Conservation (phyloP, 2,113 vertebrate genomes). For the Nanorana parkeri region DNA sequence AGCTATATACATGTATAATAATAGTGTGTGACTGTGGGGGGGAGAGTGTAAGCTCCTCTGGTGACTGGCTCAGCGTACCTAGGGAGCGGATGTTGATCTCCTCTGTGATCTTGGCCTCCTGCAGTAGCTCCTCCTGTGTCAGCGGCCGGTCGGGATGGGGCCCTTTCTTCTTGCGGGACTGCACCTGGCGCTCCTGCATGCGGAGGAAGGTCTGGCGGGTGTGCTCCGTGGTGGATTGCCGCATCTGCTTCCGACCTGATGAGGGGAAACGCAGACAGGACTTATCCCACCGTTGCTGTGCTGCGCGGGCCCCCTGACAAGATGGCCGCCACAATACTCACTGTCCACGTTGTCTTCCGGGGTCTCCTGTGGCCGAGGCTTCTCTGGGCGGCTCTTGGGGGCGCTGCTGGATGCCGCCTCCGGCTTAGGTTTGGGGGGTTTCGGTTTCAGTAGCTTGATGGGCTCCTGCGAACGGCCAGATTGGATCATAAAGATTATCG, state of each 20-base stretch:
- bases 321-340: slow-evolving; percentile 65
- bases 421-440: slow-evolving; percentile 80
- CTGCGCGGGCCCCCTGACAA: too few relatives aligned
- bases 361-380: slow-evolving; percentile 76
- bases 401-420: slow-evolving; percentile 72
- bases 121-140: slow-evolving; percentile 92
- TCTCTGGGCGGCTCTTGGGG: slow-evolving; percentile 81
- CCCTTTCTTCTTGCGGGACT: slow-evolving; percentile 85
- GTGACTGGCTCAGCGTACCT: too few relatives aligned
- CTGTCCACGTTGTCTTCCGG: slow-evolving; percentile 85
- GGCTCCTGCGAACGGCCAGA: slow-evolving; percentile 79
- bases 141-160: slow-evolving; percentile 83
- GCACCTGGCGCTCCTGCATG: slow-evolving; percentile 90
- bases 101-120: slow-evolving; percentile 91
- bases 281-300: neutral
- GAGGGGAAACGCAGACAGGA: fast-evolving
- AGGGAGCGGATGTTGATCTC: slow-evolving; percentile 92
- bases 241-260: slow-evolving; percentile 88
- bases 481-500: too few relatives aligned
- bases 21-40: too few relatives aligned
- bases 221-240: slow-evolving; percentile 94
- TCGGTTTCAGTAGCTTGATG: slow-evolving; percentile 79
- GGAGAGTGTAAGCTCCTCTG: too few relatives aligned
- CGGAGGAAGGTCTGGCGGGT: slow-evolving; percentile 92
- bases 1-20: too few relatives aligned